phyloP scores from a whole-genome alignment of 2,113 vertebrate species.

The Prunella himalayana region DNA sequence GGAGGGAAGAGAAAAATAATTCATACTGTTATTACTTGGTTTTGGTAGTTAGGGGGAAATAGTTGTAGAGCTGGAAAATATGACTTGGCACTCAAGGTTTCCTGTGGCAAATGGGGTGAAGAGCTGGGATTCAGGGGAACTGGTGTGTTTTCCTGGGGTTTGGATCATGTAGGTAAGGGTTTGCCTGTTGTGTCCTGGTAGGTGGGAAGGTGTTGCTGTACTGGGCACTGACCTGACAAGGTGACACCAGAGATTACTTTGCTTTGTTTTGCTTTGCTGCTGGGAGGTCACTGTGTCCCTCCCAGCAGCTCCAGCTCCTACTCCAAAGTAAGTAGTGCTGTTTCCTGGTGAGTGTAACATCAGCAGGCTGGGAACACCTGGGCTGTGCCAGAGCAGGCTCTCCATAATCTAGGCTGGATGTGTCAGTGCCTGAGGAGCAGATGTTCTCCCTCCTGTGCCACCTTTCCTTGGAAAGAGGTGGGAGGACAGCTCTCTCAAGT shows the following conservation, averaged over 20 bases:
- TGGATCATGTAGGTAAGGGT: no score
- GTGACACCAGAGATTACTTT: not conserved
- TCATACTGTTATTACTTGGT: not conserved
- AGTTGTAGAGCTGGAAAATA: constrained; percentile 4
- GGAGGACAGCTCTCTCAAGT: not conserved
- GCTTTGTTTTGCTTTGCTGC: not conserved
- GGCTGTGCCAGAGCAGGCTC: not conserved
- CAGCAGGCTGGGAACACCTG: not conserved
- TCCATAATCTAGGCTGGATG: not conserved
- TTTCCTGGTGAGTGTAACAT: not conserved
- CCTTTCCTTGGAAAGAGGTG: not conserved
- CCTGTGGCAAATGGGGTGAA: not conserved
- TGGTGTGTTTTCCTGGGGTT: not conserved
- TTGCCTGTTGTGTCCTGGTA: not conserved
- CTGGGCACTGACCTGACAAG: not conserved
- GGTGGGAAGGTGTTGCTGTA: not conserved
- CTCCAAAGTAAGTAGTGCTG: not conserved
- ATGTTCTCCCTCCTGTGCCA: not conserved
- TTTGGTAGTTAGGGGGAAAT: not conserved
- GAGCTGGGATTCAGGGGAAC: not conserved
- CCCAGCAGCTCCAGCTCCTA: not conserved
- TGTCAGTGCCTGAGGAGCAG: not conserved
- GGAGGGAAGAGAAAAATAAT: not conserved
- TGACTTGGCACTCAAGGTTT: not conserved
- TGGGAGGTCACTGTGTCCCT: not conserved